These are phyloP conservation scores for Abramis brama DNA, from an alignment of 2,113 vertebrate genomes.

Conservation along the genomic window DNA sequence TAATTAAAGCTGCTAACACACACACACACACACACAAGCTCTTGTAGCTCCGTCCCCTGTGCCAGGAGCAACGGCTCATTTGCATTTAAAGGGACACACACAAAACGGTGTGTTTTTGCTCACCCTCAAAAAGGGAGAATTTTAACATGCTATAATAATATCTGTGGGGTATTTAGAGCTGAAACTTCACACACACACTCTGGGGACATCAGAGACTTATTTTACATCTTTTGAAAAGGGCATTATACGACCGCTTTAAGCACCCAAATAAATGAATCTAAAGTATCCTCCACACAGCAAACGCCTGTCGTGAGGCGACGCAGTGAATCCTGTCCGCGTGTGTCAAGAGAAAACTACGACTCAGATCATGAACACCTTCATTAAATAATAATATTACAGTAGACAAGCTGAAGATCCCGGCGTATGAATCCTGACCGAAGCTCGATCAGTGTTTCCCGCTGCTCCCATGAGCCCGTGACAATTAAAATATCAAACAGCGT, in stretches of 20 bases:
- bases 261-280: background rate
- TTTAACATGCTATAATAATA: too few species aligned
- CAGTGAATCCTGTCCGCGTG: background rate
- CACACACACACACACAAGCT: too few species aligned
- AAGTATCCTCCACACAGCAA: background rate
- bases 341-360: background rate
- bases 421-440: background rate
- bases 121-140: too few species aligned
- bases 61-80: too few species aligned
- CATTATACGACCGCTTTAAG: background rate
- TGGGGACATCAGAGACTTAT: too few species aligned
- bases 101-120: too few species aligned
- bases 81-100: too few species aligned
- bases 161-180: too few species aligned
- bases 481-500: constrained; percentile 18
- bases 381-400: background rate
- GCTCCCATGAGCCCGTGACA: background rate
- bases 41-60: too few species aligned
- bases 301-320: background rate
- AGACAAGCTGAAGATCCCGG: background rate
- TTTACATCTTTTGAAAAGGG: too few species aligned
- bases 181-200: too few species aligned
- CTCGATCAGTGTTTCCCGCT: background rate
- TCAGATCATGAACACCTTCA: background rate
- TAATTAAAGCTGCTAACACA: too few species aligned